Evolutionary conservation across 2,113 vertebrate genomes (phyloP).

Genomic region (Cranoglanis bouderius): DNA sequence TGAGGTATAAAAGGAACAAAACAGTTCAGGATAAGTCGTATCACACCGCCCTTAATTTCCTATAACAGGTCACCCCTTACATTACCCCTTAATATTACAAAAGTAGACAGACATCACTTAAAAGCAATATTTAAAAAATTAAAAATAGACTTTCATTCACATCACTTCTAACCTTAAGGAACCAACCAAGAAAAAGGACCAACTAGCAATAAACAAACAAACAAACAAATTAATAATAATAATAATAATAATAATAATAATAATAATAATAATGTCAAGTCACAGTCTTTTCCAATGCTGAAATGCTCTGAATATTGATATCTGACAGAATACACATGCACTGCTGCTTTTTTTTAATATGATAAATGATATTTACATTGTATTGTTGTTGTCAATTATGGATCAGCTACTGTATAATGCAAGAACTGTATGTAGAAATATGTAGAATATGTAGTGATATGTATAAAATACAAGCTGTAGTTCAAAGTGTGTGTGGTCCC

Average conservation of each 20-base stretch:
- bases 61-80: too few species aligned
- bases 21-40: background rate
- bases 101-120: background rate
- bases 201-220: background rate
- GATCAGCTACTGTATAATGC: background rate
- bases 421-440: background rate
- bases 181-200: slow-evolving; percentile 3
- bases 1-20: background rate
- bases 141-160: too few species aligned
- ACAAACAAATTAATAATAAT: too few species aligned
- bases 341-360: background rate
- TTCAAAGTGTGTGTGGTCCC: background rate
- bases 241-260: too few species aligned
- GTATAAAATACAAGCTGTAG: background rate
- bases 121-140: background rate
- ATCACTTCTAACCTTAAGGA: background rate
- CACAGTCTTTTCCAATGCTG: background rate
- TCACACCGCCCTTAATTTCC: background rate
- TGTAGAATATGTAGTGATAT: background rate
- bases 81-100: background rate
- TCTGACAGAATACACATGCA: too few species aligned
- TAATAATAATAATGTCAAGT: too few species aligned
- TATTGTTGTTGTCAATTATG: background rate
- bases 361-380: background rate
- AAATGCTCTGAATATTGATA: background rate